Evolutionary conservation across 2,888 invertebrate genomes (phyloP).

Genomic region (Ceriagrion tenellum): DNA sequence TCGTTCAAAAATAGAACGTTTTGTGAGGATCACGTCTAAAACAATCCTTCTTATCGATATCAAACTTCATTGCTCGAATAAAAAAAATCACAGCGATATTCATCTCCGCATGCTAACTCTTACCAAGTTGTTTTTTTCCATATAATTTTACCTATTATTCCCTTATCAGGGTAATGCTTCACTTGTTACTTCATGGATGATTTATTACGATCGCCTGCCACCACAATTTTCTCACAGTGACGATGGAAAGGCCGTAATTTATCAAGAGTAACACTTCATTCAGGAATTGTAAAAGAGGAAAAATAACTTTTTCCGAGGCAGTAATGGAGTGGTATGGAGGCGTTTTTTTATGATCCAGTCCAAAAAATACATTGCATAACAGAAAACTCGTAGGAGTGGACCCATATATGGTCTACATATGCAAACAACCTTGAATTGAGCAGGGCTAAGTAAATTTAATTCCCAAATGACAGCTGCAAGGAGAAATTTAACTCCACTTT

Average conservation of each 20-base stretch:
- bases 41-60: background rate
- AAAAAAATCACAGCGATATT: background rate
- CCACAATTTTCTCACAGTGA: background rate
- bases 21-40: background rate
- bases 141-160: constrained; percentile 16
- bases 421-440: no score
- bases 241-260: background rate
- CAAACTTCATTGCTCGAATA: background rate
- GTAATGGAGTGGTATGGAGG: no score
- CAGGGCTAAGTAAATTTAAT: no score
- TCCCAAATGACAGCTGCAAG: no score
- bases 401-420: no score
- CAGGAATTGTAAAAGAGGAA: background rate
- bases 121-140: background rate
- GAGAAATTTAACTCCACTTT: no score
- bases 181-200: background rate
- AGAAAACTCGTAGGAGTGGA: no score
- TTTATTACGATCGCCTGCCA: background rate
- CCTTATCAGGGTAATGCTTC: background rate
- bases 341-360: no score
- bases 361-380: no score
- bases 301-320: background rate
- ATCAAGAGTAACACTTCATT: background rate
- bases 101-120: background rate
- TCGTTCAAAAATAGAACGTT: constrained; percentile 5